These are phyloP conservation scores for Menidia menidia DNA, from an alignment of 2,797 vertebrate species.

Conservation along the genomic window DNA sequence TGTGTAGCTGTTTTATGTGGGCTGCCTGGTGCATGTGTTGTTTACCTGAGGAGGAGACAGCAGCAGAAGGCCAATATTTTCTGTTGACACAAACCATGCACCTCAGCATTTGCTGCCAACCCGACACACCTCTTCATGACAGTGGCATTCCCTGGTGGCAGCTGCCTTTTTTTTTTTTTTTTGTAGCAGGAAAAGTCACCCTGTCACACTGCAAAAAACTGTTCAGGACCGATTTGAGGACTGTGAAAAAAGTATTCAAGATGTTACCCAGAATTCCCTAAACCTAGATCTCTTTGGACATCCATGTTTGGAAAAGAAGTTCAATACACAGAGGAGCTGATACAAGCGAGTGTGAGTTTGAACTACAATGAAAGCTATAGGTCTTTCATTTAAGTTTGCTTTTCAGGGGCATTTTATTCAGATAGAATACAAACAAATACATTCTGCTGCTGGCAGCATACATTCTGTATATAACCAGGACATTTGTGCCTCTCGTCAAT, in stretches of 20 bases:
- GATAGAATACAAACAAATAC: too few relatives aligned
- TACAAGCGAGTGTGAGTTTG: background rate
- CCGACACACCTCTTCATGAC: conserved; percentile 2
- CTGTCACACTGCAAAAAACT: conserved; percentile 1
- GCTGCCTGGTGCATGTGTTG: conserved; percentile 3
- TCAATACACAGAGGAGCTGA: background rate
- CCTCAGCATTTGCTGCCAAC: conserved; percentile 7
- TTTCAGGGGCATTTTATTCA: too few relatives aligned
- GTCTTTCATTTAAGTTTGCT: too few relatives aligned
- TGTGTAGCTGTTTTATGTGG: background rate
- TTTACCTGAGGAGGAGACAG: conserved; percentile 8
- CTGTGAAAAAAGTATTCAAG: background rate
- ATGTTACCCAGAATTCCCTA: background rate
- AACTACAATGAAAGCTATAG: background rate
- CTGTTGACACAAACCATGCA: conserved; percentile 3
- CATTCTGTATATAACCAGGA: too few relatives aligned
- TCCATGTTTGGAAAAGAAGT: background rate
- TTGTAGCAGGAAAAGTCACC: too few relatives aligned
- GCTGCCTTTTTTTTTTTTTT: background rate
- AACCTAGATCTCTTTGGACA: background rate
- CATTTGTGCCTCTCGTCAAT: too few relatives aligned
- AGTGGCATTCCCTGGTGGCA: background rate
- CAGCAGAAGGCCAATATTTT: background rate
- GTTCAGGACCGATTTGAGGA: background rate
- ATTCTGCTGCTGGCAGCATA: too few relatives aligned